A percentile compares a stretch with the other conserved stretches of the same genome.
phyloP scores from a whole-genome alignment of 2,888 invertebrate genomes.

The Drosophila pegasa region DNA sequence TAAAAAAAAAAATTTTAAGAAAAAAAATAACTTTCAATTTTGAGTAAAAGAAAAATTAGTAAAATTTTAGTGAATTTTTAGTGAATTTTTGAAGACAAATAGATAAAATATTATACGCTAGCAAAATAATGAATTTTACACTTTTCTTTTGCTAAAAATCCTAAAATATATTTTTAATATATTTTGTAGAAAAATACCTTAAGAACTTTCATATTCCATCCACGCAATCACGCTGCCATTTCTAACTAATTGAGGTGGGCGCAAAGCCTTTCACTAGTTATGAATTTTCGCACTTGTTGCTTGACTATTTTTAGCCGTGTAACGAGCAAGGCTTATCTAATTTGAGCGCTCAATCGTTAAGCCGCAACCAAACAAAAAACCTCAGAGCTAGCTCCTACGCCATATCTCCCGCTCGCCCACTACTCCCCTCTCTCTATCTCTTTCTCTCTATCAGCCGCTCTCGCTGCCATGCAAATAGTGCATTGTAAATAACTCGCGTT shows the following conservation, averaged over 20 bases:
- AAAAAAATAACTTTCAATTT: too few species aligned
- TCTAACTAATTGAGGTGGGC: not conserved
- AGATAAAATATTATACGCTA: too few species aligned
- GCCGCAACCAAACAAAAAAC: slow-evolving; percentile 14
- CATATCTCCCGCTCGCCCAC: not conserved
- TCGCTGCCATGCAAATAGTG: slow-evolving; percentile 20
- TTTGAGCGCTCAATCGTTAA: slow-evolving; percentile 38
- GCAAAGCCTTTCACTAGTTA: not conserved
- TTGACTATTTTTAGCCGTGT: slow-evolving; percentile 44
- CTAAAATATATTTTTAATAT: too few species aligned
- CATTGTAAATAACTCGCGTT: slow-evolving; percentile 39
- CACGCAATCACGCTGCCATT: not conserved
- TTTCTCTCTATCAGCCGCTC: not conserved
- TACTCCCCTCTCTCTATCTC: not conserved
- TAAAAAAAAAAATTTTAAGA: too few species aligned
- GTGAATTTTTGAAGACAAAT: too few species aligned
- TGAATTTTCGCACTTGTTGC: slow-evolving; percentile 25
- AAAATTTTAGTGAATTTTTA: too few species aligned
- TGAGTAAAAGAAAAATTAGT: too few species aligned
- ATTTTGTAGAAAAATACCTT: too few species aligned
- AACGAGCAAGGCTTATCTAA: slow-evolving; percentile 52
- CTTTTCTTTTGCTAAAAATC: too few species aligned
- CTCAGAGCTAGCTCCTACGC: slow-evolving; percentile 4
- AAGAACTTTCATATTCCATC: not conserved
- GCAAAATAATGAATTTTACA: too few species aligned